These are phyloP conservation scores for Perithous albicinctus DNA, from an alignment of 2,888 invertebrate genomes.

Conservation along the genomic window DNA sequence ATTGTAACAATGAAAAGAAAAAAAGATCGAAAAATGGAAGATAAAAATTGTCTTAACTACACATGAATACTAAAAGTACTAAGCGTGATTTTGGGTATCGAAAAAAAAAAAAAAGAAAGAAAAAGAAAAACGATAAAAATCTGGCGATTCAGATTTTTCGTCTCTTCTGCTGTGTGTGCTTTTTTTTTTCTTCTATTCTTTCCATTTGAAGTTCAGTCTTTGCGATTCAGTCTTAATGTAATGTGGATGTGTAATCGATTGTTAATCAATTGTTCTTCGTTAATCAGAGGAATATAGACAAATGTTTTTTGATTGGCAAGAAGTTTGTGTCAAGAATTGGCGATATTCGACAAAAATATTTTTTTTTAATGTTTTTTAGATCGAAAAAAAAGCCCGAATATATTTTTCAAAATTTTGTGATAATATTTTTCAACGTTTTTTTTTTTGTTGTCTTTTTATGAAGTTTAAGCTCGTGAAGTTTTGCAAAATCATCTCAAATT, in stretches of 20 bases:
- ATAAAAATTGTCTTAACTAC: not conserved
- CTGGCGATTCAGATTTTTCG: slow-evolving; percentile 13
- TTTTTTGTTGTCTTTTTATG: no score
- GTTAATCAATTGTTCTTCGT: slow-evolving; percentile 11
- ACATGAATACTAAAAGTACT: slow-evolving; percentile 25
- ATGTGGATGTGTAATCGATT: slow-evolving; percentile 54
- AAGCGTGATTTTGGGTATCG: slow-evolving; percentile 33
- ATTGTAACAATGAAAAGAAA: not conserved
- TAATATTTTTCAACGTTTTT: no score
- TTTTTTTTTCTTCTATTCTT: slow-evolving; percentile 27
- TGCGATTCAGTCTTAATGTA: slow-evolving; percentile 61
- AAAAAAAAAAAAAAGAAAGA: slow-evolving; percentile 24
- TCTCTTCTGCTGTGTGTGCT: slow-evolving; percentile 2
- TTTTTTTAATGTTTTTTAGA: not conserved
- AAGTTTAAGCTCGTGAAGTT: no score
- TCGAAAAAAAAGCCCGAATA: no score
- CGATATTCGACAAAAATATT: not conserved
- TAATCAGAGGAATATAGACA: not conserved
- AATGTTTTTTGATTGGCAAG: not conserved
- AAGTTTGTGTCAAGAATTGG: not conserved
- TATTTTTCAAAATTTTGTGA: no score
- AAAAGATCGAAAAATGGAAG: slow-evolving; percentile 18
- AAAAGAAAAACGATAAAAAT: no score
- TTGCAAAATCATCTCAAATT: no score
- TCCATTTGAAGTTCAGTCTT: slow-evolving; percentile 55